Evolutionary conservation across 2,888 invertebrate species (phyloP), one percentile per base, ranked within the genome.

Genomic region (Eristalis pertinax): DNA sequence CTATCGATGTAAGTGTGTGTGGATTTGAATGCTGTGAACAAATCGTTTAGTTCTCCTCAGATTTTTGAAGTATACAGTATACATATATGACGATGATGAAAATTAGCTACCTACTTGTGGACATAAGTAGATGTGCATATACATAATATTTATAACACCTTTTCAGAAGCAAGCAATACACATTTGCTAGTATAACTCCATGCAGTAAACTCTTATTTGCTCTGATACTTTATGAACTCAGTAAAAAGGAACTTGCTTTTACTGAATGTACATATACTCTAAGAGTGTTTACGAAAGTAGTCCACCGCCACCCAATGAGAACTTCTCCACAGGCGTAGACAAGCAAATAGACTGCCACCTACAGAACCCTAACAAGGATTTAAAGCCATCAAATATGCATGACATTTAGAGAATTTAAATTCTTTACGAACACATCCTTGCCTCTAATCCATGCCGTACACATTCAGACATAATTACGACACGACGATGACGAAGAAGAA

Each of bases 371-470:
- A 35, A 69, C 69, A 22, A 75, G 72, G 29, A 76, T 35, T 77
- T 80, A 64, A 81, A 60, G 50, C 26, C 76, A 81, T 85, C 64
- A 85, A 81, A 64, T 85, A 82, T 86, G 74, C 65, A 82, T 70
- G 74, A 70, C 70, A 68, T 50, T 82, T 82, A 65, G 50, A 70
- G 78, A 77, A 82, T 78, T 82, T 82, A 86, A 86, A 82, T 78
- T 41, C 82, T 82, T 77, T 70, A 74, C 50, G 64, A 74, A 60
- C 69, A 56, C 64, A 80, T 68, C 38, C 69, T 63, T 63, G 32
- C 58, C 43, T 60, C 63, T 58, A 65, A 77, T 56, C 62, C 35
- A 41, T 32, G 7, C 60, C n/a, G 15, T 24, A 62, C 72, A 77
- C 70, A 77, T 76, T 70, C 35, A 70, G 67, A 74, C 60, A 29